Conservation (phyloP, 2,888 invertebrate species). For the Apamea monoglypha region DNA sequence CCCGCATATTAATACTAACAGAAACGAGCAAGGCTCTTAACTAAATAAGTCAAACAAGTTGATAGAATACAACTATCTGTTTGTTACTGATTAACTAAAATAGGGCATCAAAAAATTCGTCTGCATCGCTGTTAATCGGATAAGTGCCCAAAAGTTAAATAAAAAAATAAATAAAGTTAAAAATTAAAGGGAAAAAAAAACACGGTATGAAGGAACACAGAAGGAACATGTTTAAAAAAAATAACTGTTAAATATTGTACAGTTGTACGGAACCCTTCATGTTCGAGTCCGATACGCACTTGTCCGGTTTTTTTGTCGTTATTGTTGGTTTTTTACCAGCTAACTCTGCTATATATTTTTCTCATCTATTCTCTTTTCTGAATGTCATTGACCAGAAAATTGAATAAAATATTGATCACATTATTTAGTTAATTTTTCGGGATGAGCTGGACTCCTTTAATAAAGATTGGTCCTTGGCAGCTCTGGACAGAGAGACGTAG, state of each 20-base stretch:
- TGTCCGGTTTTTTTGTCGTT: background rate
- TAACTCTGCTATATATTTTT: background rate
- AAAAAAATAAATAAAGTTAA: no score
- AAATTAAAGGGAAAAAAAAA: no score
- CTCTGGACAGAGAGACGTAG: no score
- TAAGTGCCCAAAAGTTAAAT: no score
- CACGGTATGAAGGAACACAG: no score
- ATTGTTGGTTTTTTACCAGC: background rate
- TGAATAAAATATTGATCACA: background rate
- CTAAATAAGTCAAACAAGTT: conserved; percentile 19
- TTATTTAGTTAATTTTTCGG: background rate
- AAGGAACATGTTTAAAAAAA: no score
- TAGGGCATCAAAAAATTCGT: background rate
- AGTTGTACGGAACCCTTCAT: no score
- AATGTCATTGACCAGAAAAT: background rate
- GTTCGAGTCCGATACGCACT: no score
- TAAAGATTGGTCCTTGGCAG: no score
- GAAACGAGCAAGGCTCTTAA: background rate
- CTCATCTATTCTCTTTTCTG: background rate
- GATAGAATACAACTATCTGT: background rate
- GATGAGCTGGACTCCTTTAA: no score
- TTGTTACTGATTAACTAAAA: background rate
- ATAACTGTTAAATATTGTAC: no score
- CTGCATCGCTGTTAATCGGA: no score
- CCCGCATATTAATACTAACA: conserved; percentile 22